Evolutionary conservation across 1,140 invertebrate species (phyloP).

Genomic region (Trichomalopsis sarcophagae): DNA sequence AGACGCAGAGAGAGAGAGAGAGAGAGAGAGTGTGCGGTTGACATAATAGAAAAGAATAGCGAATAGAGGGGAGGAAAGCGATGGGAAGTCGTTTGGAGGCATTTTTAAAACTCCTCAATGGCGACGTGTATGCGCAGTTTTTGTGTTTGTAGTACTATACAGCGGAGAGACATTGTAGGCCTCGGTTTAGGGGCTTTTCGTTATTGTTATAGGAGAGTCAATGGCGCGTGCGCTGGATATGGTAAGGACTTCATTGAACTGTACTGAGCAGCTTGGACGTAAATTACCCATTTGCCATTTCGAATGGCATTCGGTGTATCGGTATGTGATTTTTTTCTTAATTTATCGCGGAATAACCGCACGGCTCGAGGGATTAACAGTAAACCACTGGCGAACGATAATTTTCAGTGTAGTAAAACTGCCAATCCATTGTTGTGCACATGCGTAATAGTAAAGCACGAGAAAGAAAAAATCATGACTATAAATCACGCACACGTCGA

Average conservation of each 20-base stretch:
- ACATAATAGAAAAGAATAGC: background rate
- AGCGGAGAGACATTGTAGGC: background rate
- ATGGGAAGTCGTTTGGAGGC: background rate
- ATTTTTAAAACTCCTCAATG: too few relatives aligned
- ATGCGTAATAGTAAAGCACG: too few relatives aligned
- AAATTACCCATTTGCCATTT: background rate
- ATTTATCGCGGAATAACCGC: too few relatives aligned
- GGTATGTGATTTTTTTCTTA: too few relatives aligned
- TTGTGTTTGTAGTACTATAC: background rate
- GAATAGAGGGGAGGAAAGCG: background rate
- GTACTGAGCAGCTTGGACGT: background rate
- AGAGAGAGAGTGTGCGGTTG: background rate
- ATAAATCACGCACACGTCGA: too few relatives aligned
- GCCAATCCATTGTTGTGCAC: too few relatives aligned
- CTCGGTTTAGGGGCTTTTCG: background rate
- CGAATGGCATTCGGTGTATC: too few relatives aligned
- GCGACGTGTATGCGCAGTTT: background rate
- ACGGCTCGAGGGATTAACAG: too few relatives aligned
- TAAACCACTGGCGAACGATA: background rate
- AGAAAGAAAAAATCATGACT: too few relatives aligned
- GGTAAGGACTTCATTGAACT: background rate
- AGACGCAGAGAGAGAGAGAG: background rate
- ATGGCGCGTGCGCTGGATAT: background rate
- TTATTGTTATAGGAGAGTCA: background rate
- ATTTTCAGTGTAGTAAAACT: constrained; percentile 13